A percentile compares a stretch with the other conserved stretches of the same genome.
These are phyloP conservation scores for Lepidurus apus DNA, from an alignment of 1,140 invertebrate species.

Conservation along the genomic window DNA sequence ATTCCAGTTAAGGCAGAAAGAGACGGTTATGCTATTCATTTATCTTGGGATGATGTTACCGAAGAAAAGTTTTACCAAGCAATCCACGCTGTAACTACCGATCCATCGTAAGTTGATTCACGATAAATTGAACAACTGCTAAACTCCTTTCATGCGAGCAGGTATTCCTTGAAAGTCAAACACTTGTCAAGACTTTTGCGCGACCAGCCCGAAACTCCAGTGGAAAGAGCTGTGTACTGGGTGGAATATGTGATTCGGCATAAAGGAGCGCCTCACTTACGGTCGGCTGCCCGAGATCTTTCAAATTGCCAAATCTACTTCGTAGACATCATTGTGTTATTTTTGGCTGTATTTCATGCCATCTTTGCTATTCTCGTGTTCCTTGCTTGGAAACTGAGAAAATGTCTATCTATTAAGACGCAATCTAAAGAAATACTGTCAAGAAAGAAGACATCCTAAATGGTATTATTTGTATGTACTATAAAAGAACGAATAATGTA, in stretches of 20 bases:
- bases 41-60: conserved; percentile 28
- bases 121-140: not conserved
- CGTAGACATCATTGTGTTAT: conserved; percentile 46
- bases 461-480: too few relatives aligned
- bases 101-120: not conserved
- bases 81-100: not conserved
- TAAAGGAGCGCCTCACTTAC: conserved; percentile 52
- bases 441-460: too few relatives aligned
- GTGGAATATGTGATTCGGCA: conserved; percentile 54
- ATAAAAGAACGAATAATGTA: too few relatives aligned
- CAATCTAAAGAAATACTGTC: not conserved
- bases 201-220: conserved; percentile 54
- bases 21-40: conserved; percentile 26
- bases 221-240: conserved; percentile 64
- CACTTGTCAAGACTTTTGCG: conserved; percentile 54
- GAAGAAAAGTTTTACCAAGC: conserved; percentile 26
- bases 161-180: conserved; percentile 47
- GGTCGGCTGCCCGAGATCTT: conserved; percentile 55
- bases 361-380: not conserved
- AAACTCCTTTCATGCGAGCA: conserved; percentile 34
- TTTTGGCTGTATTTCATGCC: not conserved
- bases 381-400: not conserved
- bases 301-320: conserved; percentile 52
- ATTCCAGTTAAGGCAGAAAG: not conserved
- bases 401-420: not conserved